Evolutionary conservation across 2,113 vertebrate species (phyloP), one percentile per base, ranked within the genome.

Genomic region (Hoplias malabaricus): DNA sequence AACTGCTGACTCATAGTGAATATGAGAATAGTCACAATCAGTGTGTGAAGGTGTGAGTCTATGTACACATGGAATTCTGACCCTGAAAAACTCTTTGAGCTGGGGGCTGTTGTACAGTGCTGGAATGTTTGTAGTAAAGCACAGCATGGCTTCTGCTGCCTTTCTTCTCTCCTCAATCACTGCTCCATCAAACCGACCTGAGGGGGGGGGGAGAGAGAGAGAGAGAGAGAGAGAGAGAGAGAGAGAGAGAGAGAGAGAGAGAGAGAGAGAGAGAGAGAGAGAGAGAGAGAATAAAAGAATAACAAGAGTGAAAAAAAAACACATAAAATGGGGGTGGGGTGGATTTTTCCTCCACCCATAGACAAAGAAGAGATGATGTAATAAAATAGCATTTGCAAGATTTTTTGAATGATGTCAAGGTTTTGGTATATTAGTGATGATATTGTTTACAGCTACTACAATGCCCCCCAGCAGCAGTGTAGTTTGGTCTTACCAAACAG

Each of bases 31-130:
- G 69, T 19, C 27, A 42, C 4, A 46, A 21, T 12, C 9, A 29
- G 31, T 40, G 40, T 34, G n/a, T 61, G 13, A 34, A 62, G n/a
- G 57, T 62, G 14, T 23, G 23, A 34, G 40, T 65, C 27, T 25
- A 11, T 78, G 29, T 34, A 23, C 5, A 9, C 7, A 10, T 42
- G 21, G 77, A 23, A 5, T 0, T 38, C 86, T 81, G 71, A 96
- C 95, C 86, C 91, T 92, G 84, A 96, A 96, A 83, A 97, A 97
- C 27, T 96, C 95, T 85, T 95, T 95, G 46, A 97, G 93, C 31
- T 96, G 96, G 5, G 94, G 95, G 84, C 95, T 97, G 83, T 97
- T 96, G 91, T 95, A 95, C 33, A 97, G 91, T 0, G 95, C 96
- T 0, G 95, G 93, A 68, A 97, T 94, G 70, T 82, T 90, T 21